Evolutionary conservation across 1,140 invertebrate genomes (phyloP).

Genomic region (Microplitis mediator): DNA sequence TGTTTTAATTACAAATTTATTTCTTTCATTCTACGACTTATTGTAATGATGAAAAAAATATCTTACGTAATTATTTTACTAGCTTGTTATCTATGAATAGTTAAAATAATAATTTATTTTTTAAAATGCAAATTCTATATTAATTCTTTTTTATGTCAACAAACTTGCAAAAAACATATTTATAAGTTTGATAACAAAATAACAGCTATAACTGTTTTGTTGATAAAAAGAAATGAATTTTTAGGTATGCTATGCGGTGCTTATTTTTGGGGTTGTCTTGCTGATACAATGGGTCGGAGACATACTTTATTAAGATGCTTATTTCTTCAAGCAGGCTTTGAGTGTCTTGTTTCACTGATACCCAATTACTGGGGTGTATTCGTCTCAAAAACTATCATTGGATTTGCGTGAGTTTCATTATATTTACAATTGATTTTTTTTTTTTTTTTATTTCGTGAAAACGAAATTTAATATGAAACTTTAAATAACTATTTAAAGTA

Average conservation of each 20-base stretch:
- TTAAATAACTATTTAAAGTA: too few species aligned
- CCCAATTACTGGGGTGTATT: slow-evolving; percentile 62
- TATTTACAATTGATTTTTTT: background rate
- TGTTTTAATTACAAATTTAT: too few species aligned
- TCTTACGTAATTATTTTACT: background rate
- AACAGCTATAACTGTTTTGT: background rate
- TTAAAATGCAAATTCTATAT: too few species aligned
- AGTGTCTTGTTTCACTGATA: slow-evolving; percentile 57
- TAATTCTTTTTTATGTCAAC: too few species aligned
- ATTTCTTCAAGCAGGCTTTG: slow-evolving; percentile 60
- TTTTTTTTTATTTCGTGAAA: slow-evolving; percentile 33
- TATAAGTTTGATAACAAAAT: too few species aligned
- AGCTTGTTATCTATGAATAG: too few species aligned
- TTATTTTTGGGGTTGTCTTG: slow-evolving; percentile 65
- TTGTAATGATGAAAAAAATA: background rate
- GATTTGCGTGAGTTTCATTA: slow-evolving; percentile 61
- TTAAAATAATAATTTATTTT: too few species aligned
- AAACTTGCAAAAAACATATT: too few species aligned
- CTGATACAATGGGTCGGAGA: slow-evolving; percentile 61
- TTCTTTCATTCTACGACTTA: too few species aligned
- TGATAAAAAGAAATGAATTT: background rate
- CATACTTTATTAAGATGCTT: slow-evolving; percentile 59
- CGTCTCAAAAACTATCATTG: slow-evolving; percentile 61
- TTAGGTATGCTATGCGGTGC: slow-evolving; percentile 66
- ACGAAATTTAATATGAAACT: too few species aligned